These are phyloP conservation scores for Propithecus perrieri DNA, from an alignment of 2,797 vertebrate genomes.

Conservation along the genomic window DNA sequence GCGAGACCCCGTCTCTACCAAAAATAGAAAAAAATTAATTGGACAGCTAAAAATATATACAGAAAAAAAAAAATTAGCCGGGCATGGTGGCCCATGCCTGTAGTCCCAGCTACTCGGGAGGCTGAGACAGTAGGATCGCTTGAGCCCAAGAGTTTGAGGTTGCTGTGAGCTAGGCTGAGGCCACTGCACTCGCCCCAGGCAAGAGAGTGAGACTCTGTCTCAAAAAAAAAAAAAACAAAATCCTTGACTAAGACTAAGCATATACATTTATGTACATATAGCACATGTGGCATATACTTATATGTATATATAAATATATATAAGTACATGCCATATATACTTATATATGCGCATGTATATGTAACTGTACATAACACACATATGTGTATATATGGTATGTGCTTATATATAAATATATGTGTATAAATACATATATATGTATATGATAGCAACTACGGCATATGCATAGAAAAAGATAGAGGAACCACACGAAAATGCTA, in stretches of 20 bases:
- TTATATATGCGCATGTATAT: neutral
- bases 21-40: too few species aligned
- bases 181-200: too few species aligned
- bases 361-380: neutral
- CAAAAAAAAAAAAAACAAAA: too few species aligned
- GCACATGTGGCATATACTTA: neutral
- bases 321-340: neutral
- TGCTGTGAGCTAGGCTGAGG: too few species aligned
- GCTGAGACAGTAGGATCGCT: too few species aligned
- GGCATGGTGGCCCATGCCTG: too few species aligned
- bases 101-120: too few species aligned
- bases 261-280: neutral
- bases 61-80: too few species aligned
- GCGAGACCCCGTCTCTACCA: too few species aligned
- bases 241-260: neutral
- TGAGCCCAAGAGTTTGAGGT: too few species aligned
- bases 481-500: constrained; percentile 35
- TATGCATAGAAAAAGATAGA: constrained; percentile 11
- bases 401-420: neutral
- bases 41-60: too few species aligned
- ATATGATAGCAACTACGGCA: neutral
- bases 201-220: too few species aligned
- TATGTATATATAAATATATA: neutral
- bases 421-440: neutral
- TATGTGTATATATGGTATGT: neutral